Base-by-base conservation (phyloP, 2,797 vertebrate genomes). In the Dromococcyx pavoninus region DNA sequence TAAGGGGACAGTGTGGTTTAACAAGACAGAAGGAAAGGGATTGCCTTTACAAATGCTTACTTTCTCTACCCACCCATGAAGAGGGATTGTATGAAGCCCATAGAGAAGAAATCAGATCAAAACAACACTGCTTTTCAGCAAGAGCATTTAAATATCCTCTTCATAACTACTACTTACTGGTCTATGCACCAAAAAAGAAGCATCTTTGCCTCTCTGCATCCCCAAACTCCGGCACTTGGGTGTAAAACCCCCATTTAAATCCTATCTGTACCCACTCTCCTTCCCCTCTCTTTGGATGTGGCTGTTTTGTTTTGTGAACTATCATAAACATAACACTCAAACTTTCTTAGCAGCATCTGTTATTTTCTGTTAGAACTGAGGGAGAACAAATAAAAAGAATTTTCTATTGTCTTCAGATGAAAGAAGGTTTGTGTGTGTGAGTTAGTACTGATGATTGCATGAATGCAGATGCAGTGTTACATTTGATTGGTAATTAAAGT, bases 401-500 rank as follows among this genome's bases (percentile, higher is more conserved):
- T 88, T 91, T 86, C 76, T 56, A 53, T 79, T 92, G 54, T 89
- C 54, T 93, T 51, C 61, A 71, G 30, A 85, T 94, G 58, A 95
- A 92, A 94, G 91, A 69, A 90, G n/a, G 43, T 78, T 95, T 93
- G 22, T 69, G 28, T 70, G 30, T 79, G 46, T 88, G 41, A 86
- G 32, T 79, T 94, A 85, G 23, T 44, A 88, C n/a, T 93, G 53
- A 73, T 75, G 56, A 60, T 66, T 93, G 61, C 79, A 71, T 91
- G 91, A 96, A 92, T 70, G 51, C 48, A 94, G 60, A 91, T 32
- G 83, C 51, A 70, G n/a, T 90, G 69, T 78, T 93, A 64, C n/a
- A 50, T 88, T 78, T 76, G 91, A 95, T 92, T 88, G 61, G 61
- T 91, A 95, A 70, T 94, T 94, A 95, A 79, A 93, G 54, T 90